phyloP scores from a whole-genome alignment of 2,888 invertebrate genomes.

The Hecatera dysodea region DNA sequence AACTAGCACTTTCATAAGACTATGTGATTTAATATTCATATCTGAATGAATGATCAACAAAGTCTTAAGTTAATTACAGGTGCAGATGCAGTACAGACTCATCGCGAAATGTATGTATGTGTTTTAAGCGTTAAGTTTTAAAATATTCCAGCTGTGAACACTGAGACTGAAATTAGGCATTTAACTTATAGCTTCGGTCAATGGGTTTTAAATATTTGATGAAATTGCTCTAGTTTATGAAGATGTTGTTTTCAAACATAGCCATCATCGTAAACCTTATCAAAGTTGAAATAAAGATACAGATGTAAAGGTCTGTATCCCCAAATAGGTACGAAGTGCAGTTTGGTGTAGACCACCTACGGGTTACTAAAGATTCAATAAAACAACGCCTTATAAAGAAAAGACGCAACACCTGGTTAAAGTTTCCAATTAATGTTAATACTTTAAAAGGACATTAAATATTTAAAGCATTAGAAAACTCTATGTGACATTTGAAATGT shows the following conservation, averaged over 20 bases:
- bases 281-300: background rate
- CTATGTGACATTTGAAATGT: constrained; percentile 28
- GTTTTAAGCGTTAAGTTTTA: constrained; percentile 26
- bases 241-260: background rate
- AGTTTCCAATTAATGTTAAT: constrained; percentile 34
- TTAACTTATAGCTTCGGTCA: constrained; percentile 9
- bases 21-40: constrained; percentile 44
- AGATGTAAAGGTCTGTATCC: background rate
- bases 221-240: background rate
- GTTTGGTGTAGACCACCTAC: background rate
- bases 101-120: constrained; percentile 5
- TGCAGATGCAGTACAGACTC: constrained; percentile 20
- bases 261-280: background rate
- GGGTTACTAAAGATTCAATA: constrained; percentile 2
- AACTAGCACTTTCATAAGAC: constrained; percentile 15
- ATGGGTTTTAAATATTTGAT: constrained; percentile 8
- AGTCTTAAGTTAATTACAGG: constrained; percentile 26
- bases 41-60: constrained; percentile 37
- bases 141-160: constrained; percentile 30
- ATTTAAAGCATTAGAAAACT: constrained; percentile 18
- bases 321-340: background rate
- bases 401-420: constrained; percentile 2
- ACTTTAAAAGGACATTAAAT: constrained; percentile 10
- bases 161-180: constrained; percentile 1
- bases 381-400: constrained; percentile 22